phyloP scores from a whole-genome alignment of 2,888 invertebrate species.

The Lamellibrachia satsuma region DNA sequence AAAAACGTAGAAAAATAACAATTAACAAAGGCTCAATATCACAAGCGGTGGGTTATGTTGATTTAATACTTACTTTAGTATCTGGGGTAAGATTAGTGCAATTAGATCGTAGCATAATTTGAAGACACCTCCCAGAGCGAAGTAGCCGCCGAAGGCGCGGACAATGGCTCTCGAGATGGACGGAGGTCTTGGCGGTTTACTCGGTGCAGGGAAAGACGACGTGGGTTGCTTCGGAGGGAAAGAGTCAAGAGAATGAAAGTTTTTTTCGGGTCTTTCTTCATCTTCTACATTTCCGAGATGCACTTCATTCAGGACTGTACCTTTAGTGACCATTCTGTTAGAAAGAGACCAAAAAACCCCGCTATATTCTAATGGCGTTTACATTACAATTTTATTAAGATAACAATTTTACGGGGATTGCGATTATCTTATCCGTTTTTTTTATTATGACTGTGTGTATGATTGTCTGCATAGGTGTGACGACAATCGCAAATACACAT shows the following conservation, averaged over 20 bases:
- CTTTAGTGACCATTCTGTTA: conserved; percentile 19
- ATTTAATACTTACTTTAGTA: conserved; percentile 33
- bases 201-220: background rate
- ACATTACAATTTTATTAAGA: background rate
- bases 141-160: conserved; percentile 31
- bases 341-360: background rate
- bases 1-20: background rate
- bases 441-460: background rate
- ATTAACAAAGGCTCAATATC: background rate
- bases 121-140: conserved; percentile 32
- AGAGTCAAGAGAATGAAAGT: background rate
- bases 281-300: background rate
- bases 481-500: background rate
- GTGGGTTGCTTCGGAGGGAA: background rate
- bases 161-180: conserved; percentile 32
- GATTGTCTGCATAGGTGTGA: background rate
- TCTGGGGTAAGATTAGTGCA: conserved; percentile 31
- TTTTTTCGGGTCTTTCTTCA: background rate
- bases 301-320: background rate
- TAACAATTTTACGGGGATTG: background rate
- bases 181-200: conserved; percentile 24
- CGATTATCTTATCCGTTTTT: background rate
- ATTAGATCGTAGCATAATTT: conserved; percentile 32
- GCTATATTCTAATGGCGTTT: background rate
- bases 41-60: background rate